A percentile compares a stretch with the other conserved stretches of the same genome.
Conservation (phyloP, 2,113 vertebrate genomes). For the Siniperca knerii region DNA sequence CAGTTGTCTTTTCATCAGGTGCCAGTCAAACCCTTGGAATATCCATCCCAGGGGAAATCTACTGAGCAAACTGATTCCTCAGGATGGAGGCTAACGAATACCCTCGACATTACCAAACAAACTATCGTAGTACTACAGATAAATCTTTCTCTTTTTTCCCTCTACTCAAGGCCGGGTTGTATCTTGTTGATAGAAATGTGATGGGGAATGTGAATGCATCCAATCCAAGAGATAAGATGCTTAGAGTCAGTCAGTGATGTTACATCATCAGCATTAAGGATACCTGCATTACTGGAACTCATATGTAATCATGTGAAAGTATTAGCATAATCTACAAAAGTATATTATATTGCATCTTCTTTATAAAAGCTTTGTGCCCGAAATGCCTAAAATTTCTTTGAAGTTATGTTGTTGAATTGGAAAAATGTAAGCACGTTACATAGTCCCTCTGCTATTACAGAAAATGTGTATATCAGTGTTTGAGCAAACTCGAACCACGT, state of each 20-base stretch:
- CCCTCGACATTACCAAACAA: background rate
- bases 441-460: background rate
- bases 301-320: conserved; percentile 46
- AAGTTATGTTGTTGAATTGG: background rate
- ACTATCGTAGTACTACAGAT: background rate
- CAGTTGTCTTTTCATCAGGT: conserved; percentile 53
- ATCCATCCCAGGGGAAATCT: conserved; percentile 53
- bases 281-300: conserved; percentile 28
- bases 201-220: conserved; percentile 36
- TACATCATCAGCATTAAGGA: conserved; percentile 46
- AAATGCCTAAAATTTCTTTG: background rate
- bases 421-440: background rate
- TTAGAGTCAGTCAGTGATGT: conserved; percentile 49
- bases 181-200: conserved; percentile 8
- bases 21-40: conserved; percentile 20
- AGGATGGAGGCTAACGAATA: background rate
- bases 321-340: conserved; percentile 36
- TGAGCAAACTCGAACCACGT: background rate
- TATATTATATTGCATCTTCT: conserved; percentile 10
- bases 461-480: background rate
- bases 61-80: conserved; percentile 31
- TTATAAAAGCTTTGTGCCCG: background rate
- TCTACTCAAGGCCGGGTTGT: background rate
- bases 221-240: conserved; percentile 62
- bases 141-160: conserved; percentile 6